phyloP scores from a whole-genome alignment of 1,140 invertebrate species.

The Psilanteris sp. region DNA sequence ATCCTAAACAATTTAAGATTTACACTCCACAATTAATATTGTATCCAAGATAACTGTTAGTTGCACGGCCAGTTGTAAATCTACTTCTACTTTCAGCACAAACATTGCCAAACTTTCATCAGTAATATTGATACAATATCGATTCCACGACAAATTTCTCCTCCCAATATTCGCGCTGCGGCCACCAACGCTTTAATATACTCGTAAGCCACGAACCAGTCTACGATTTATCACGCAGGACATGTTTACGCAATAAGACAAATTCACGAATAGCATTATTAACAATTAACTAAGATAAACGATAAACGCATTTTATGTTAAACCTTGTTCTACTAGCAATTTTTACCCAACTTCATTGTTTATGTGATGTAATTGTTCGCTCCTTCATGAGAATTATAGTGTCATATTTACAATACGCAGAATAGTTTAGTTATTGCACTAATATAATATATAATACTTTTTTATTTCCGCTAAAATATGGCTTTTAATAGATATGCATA shows the following conservation, averaged over 20 bases:
- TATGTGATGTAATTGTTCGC: constrained; percentile 47
- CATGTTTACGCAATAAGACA: constrained; percentile 58
- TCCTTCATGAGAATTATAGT: constrained; percentile 13
- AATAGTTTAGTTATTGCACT: constrained; percentile 68
- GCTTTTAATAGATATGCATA: too few relatives aligned
- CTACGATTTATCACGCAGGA: constrained; percentile 41
- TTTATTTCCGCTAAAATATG: too few relatives aligned
- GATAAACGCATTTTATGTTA: constrained; percentile 49
- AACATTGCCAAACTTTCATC: constrained; percentile 13
- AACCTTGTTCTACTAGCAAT: constrained; percentile 45
- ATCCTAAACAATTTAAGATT: too few relatives aligned
- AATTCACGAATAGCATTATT: constrained; percentile 59
- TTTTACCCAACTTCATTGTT: constrained; percentile 39
- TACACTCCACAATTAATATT: too few relatives aligned
- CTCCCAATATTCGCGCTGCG: constrained; percentile 11
- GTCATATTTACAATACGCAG: constrained; percentile 13
- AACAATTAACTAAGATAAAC: constrained; percentile 55
- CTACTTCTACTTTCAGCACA: background rate
- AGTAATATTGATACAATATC: constrained; percentile 1
- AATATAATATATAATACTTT: too few relatives aligned
- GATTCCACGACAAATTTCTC: constrained; percentile 49
- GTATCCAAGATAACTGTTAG: too few relatives aligned
- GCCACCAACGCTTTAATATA: constrained; percentile 41
- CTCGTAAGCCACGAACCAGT: constrained; percentile 42
- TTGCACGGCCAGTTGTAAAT: too few relatives aligned